Base-by-base conservation (phyloP, 2,888 invertebrate genomes). In the Syrphus vitripennis region DNA sequence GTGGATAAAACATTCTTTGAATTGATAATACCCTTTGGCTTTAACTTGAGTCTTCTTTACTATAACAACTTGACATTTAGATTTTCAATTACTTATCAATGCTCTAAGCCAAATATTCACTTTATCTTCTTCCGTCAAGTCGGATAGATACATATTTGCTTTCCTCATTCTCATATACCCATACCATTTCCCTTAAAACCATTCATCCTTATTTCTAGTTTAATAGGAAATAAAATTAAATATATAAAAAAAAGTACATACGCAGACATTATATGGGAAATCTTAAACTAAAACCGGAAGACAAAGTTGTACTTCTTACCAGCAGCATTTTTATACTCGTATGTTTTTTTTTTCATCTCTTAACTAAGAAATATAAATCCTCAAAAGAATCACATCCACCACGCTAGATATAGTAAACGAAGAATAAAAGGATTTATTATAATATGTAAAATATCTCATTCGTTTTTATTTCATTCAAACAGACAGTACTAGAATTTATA, bases 31-130 rank as follows among this genome's bases (percentile, higher is more conserved):
- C 57, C 72, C 67, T 59, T 79, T 26, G 19, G 19, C 12, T 37
- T 21, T 4, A 65, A 74, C 10, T 72, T 71, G 45, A 48, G 21
- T 67, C 26, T 29, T 34, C 69, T 26, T 34, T 37, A 37, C 53
- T 61, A 83, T 55, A 19, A 34, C 67, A 53, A 61, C 78, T 83
- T 80, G 83, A 83, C 83, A 83, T 79, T 83, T 75, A 75, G 50
- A 83, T 65, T 83, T 83, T 83, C 83, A 83, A 83, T 83, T 83
- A 83, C 83, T 83, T 83, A 83, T 83, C 83, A 83, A 83, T 83
- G 75, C 48, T 80, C 70, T 75, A 65, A 83, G 63, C 75, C 75
- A 83, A 79, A 83, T 80, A 83, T 79, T 83, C 83, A 71, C 69
- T 70, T 74, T 71, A 79, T 75, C 79, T 70, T 59, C 74, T 53